phyloP scores from a whole-genome alignment of 2,888 invertebrate genomes.

The Morpho helenor region DNA sequence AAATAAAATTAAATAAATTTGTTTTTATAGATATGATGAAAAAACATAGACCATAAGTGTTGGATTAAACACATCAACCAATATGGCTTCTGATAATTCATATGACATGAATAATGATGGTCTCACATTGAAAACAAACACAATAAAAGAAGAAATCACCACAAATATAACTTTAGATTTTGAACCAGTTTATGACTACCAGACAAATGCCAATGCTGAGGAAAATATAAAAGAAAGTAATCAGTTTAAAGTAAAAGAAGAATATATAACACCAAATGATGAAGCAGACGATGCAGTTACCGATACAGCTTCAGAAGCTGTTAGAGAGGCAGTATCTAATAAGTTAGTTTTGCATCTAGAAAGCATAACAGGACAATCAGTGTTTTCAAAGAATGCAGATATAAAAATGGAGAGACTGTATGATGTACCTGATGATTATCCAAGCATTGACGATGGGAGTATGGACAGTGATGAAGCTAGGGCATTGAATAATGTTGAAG shows the following conservation, averaged over 20 bases:
- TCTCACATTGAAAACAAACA: not conserved
- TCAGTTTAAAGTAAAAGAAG: conserved; percentile 19
- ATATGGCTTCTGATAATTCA: conserved; percentile 5
- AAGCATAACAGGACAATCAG: conserved; percentile 5
- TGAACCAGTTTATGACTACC: conserved; percentile 1
- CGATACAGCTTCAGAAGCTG: conserved; percentile 4
- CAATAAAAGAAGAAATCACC: conserved; percentile 3
- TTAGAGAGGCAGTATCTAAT: conserved; percentile 13
- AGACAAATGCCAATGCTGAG: not conserved
- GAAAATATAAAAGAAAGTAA: conserved; percentile 1
- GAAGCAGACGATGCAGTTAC: conserved; percentile 8
- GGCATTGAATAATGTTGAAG: conserved; percentile 59
- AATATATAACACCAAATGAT: conserved; percentile 16
- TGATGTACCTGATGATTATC: conserved; percentile 48
- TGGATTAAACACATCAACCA: not conserved
- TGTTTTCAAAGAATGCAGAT: conserved; percentile 15
- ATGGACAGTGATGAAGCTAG: conserved; percentile 59
- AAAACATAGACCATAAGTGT: not conserved
- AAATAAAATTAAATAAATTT: not conserved
- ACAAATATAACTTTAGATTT: conserved; percentile 4
- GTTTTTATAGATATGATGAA: conserved; percentile 4
- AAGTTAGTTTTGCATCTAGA: conserved; percentile 10
- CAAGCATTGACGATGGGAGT: conserved; percentile 52
- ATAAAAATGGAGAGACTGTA: conserved; percentile 47
- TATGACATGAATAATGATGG: conserved; percentile 1